phyloP scores from a whole-genome alignment of 2,113 vertebrate species.

The Lepus americanus region DNA sequence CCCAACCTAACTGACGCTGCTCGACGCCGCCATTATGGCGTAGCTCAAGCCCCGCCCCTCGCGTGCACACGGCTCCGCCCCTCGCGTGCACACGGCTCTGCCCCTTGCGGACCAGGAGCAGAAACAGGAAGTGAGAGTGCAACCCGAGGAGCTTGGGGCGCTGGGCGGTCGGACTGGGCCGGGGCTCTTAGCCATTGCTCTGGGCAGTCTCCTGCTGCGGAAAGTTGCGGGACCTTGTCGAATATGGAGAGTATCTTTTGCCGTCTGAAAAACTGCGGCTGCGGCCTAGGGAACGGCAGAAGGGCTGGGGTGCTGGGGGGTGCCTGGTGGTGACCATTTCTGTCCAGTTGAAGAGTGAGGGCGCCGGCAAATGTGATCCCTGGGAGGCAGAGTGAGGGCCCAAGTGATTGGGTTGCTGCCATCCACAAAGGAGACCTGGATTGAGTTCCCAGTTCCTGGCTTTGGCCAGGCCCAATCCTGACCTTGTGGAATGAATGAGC shows the following conservation, averaged over 20 bases:
- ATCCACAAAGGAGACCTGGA: too few species aligned
- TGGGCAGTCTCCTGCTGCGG: too few species aligned
- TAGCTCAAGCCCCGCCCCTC: background rate
- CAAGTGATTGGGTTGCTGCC: too few species aligned
- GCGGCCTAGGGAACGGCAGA: background rate
- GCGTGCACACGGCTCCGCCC: background rate
- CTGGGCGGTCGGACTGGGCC: fast-evolving
- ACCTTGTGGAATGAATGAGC: too few species aligned
- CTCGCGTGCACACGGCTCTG: fast-evolving
- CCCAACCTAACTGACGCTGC: fast-evolving
- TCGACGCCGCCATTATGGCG: conserved; percentile 18
- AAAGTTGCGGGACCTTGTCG: conserved; percentile 78
- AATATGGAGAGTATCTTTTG: conserved; percentile 92
- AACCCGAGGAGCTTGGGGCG: fast-evolving
- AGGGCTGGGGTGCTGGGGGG: background rate
- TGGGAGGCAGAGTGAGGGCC: too few species aligned
- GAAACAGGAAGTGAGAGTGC: conserved; percentile 53
- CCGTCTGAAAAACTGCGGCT: background rate
- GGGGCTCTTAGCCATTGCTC: fast-evolving
- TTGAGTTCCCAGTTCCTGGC: too few species aligned
- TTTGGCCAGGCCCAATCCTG: too few species aligned
- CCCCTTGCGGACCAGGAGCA: fast-evolving
- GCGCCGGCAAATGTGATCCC: too few species aligned
- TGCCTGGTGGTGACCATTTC: background rate
- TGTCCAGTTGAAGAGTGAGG: background rate